Base-by-base conservation (phyloP, 2,113 vertebrate genomes). In the Burhinus bistriatus region DNA sequence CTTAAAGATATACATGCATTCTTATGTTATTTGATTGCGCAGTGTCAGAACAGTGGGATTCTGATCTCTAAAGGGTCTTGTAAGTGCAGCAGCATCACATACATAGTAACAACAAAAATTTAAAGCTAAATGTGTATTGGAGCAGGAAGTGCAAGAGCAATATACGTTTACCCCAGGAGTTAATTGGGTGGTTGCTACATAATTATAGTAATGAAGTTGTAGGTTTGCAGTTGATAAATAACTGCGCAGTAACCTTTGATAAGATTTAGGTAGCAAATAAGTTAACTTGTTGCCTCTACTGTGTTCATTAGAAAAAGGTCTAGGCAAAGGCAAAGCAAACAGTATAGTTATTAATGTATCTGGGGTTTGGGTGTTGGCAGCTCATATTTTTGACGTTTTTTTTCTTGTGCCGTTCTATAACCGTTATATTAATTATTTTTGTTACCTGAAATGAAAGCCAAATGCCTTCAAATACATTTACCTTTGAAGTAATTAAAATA, bases 401-500 rank as follows among this genome's bases (percentile, higher is more conserved):
- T 94, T 55, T 55, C 26, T 59, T 77, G 4, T 73, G 49, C 38
- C 25, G 70, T 93, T 96, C 81, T 96, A 69, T 92, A 93, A 66
- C 52, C 69, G 19, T 89, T 96, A 66, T 49, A 83, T 96, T 95
- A 95, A 96, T 96, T 96, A 73, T 76, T 97, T 97, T 96, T 97
- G 85, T 96, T 97, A 75, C 92, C 69, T 92, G 84, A 91, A 84
- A 94, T 91, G 81, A 87, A 34, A 96, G 58, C 64, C 89, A 90
- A 95, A 76, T 83, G 36, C 61, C 72, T 93, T 95, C 59, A 86
- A 97, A 91, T 89, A 44, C 44, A 81, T 90, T 97, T 95, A 71
- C n/a, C 85, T 97, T 95, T 95, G 91, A 98, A 98, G 47, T 92
- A 96, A 97, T 88, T 96, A 96, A 98, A 97, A 96, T 94, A 62